Evolutionary conservation across 1,140 invertebrate species (phyloP).

Genomic region (Aphelenchoides avenae): DNA sequence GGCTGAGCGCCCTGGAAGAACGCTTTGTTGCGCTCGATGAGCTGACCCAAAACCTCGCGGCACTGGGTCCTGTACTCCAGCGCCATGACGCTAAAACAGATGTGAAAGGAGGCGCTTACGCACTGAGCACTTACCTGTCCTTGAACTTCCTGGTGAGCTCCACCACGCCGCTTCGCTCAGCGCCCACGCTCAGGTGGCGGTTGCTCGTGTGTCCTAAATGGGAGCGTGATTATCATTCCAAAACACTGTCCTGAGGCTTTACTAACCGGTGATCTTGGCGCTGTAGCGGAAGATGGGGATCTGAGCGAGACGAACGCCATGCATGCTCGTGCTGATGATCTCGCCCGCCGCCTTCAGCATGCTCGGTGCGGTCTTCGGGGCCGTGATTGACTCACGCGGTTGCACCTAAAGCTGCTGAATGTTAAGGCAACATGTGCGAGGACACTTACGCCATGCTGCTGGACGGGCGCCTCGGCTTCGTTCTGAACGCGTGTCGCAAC

Average conservation of each 20-base stretch:
- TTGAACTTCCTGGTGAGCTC: slow-evolving; percentile 9
- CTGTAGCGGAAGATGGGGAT: slow-evolving; percentile 14
- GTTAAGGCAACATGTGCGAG: slow-evolving; percentile 8
- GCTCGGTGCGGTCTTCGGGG: slow-evolving; percentile 1
- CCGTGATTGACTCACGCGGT: slow-evolving; percentile 2
- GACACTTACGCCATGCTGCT: no score
- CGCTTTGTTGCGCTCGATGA: background rate
- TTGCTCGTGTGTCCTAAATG: no score
- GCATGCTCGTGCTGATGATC: slow-evolving; percentile 4
- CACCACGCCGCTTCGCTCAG: no score
- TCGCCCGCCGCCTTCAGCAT: background rate
- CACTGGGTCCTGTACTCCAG: slow-evolving; percentile 10
- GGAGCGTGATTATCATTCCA: no score
- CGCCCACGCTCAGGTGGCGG: no score
- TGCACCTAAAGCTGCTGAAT: background rate
- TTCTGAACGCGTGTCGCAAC: no score
- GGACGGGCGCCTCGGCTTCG: no score
- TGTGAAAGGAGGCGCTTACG: background rate
- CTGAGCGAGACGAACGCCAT: slow-evolving; percentile 3
- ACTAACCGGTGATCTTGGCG: slow-evolving; percentile 1
- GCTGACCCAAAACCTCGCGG: slow-evolving; percentile 12
- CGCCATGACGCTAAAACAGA: slow-evolving; percentile 8
- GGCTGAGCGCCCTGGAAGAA: background rate
- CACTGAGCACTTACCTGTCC: slow-evolving; percentile 8
- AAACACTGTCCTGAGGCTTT: no score